phyloP scores from a whole-genome alignment of 2,797 vertebrate genomes.

The Phrynocephalus vlangalii region DNA sequence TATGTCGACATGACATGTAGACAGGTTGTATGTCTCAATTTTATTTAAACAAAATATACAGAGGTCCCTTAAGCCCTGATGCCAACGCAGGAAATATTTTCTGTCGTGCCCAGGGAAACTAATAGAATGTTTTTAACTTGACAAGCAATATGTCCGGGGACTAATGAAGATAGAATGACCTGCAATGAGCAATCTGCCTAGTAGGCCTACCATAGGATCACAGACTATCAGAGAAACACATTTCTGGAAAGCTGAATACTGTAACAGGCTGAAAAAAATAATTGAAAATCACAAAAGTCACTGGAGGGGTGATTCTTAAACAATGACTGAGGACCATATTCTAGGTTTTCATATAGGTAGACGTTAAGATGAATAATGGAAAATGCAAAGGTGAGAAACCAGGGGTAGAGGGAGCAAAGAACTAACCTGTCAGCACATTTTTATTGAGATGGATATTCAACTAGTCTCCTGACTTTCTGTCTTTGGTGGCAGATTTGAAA shows the following conservation, averaged over 20 bases:
- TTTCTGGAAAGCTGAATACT: constrained; percentile 15
- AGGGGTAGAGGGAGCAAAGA: background rate
- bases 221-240: background rate
- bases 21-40: too few species aligned
- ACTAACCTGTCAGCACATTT: too few species aligned
- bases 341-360: background rate
- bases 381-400: background rate
- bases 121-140: background rate
- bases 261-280: background rate
- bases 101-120: constrained; percentile 1
- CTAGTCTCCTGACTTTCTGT: too few species aligned
- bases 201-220: background rate
- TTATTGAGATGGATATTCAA: too few species aligned
- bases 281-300: background rate
- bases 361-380: background rate
- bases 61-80: background rate
- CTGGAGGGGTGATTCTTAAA: background rate
- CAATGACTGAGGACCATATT: background rate
- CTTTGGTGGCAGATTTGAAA: background rate
- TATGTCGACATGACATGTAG: too few species aligned
- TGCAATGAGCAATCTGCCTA: background rate
- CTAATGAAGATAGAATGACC: constrained; percentile 3
- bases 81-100: constrained; percentile 8
- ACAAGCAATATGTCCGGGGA: background rate
- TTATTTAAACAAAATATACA: constrained; percentile 21